Evolutionary conservation across 2,113 vertebrate genomes (phyloP), one percentile per base, ranked within the genome.

Genomic region (Xenus cinereus): DNA sequence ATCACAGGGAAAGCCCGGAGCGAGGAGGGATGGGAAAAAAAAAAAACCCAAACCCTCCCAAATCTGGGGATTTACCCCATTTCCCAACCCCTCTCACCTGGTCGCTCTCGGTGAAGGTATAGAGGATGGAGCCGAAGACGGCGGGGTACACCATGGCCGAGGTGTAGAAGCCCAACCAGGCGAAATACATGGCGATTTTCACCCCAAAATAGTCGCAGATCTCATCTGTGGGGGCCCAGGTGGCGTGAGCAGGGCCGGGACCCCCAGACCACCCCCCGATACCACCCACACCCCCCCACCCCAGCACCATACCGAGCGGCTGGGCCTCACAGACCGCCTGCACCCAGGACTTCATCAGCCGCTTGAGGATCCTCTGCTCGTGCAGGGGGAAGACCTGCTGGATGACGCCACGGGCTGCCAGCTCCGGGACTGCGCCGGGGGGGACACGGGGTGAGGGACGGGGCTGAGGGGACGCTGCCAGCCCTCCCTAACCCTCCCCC

Each of bases 131-230:
- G 86, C 99, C 99, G 0, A 99, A 99, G 78, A 99, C 98, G 1
- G 99, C 99, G 0, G 99, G 99, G 95, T 99, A 99, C 23, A 99
- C 98, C 99, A 99, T 99, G 5, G 99, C 99, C 0, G 99, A 99
- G 46, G 99, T 99, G 98, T 99, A 99, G 98, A 99, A 99, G 8
- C 99, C 99, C 97, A 99, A 90, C 99, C 99, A 99, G 95, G 99
- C 99, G 6, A 99, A 99, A 66, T 99, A 99, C 99, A 99, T 99
- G 85, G 99, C 99, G 5, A 99, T 99, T 97, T 99, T 99, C 96
- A 99, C 99, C 14, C 99, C 99, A 4, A 99, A 99, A 92, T 99
- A 99, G 94, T 99, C 99, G 23, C 99, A 99, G 96, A 99, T 99
- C 59, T 99, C 99, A 87, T 99, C 99, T 99, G 93, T 1, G 5